These are phyloP conservation scores for Smithornis capensis DNA, from an alignment of 2,113 vertebrate species.

Conservation along the genomic window DNA sequence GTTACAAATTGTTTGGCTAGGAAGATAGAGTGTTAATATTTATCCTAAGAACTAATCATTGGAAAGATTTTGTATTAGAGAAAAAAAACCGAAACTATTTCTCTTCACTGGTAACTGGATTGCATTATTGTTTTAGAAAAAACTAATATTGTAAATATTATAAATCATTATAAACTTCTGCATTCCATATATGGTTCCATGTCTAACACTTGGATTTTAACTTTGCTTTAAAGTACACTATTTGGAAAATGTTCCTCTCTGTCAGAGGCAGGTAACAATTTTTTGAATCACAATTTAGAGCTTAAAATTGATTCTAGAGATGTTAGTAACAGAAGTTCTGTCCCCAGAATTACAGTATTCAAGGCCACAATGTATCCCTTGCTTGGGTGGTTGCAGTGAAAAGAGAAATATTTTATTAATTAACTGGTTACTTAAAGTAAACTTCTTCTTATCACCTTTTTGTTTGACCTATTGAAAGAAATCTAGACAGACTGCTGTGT, in stretches of 20 bases:
- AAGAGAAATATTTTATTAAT: background rate
- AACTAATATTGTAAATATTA: background rate
- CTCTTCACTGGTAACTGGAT: background rate
- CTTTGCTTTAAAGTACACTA: background rate
- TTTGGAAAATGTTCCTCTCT: background rate
- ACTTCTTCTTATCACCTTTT: background rate
- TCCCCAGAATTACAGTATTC: background rate
- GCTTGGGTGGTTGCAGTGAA: background rate
- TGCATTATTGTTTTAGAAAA: background rate
- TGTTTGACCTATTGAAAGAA: background rate
- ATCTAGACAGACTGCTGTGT: background rate
- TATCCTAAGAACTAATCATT: background rate
- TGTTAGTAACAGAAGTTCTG: background rate
- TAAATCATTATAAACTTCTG: background rate
- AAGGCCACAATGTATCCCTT: background rate
- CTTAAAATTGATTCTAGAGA: background rate
- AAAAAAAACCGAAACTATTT: background rate
- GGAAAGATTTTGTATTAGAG: background rate
- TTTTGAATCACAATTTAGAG: background rate
- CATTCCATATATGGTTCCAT: background rate
- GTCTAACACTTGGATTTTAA: background rate
- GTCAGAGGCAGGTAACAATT: background rate
- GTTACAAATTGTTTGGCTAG: background rate
- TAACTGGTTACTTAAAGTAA: background rate
- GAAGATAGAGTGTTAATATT: background rate